Conservation (phyloP, 1,140 invertebrate species). For the Chironomus tepperi region DNA sequence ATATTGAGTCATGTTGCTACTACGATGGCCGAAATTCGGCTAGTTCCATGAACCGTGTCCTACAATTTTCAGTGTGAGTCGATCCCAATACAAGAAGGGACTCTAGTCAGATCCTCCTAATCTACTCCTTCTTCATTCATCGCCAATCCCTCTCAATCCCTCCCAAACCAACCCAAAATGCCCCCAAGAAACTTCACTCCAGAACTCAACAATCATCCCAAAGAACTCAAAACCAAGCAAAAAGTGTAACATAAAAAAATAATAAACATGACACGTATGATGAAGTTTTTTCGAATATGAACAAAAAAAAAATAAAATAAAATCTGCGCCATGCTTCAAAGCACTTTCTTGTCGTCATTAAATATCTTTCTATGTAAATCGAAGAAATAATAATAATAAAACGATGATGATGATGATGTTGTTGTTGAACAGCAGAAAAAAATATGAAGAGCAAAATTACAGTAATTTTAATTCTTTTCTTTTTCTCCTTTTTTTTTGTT, state of each 20-base stretch:
- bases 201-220: no score
- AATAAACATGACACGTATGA: constrained; percentile 12
- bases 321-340: constrained; percentile 1
- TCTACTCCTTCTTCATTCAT: no score
- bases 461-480: constrained; percentile 9
- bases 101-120: no score
- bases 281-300: not conserved
- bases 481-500: not conserved
- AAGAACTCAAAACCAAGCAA: not conserved
- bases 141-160: no score
- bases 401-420: not conserved
- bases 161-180: no score
- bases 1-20: no score
- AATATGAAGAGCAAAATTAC: not conserved
- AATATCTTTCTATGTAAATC: constrained; percentile 3
- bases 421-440: not conserved
- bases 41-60: no score
- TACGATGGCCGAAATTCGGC: no score
- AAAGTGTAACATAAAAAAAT: constrained; percentile 11
- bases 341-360: not conserved
- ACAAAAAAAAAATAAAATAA: not conserved
- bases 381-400: not conserved
- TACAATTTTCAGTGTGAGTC: no score
- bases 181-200: no score
- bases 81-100: no score